Base-by-base conservation (phyloP, 53 echinoderm and acorn worm species). In the Hippasteria phrygiana region DNA sequence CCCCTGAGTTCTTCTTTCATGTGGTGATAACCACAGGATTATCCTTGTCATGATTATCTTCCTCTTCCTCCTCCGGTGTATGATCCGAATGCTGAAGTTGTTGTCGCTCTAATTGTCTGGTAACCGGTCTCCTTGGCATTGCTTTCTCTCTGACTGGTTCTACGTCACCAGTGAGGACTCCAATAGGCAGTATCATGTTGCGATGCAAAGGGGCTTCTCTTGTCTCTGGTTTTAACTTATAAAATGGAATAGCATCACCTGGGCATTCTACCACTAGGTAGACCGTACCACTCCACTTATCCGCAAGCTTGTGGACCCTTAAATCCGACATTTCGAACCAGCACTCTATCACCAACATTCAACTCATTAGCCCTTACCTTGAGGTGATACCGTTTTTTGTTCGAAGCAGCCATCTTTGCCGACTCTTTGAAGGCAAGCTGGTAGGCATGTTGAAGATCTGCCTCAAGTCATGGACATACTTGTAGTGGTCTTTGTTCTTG, bases 151-250 rank as follows among this genome's bases (percentile, higher is more conserved):
- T n/a, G n/a, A 27, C 3, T 26, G 67, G 1, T 28, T 66, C 29
- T 1, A 6, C 34, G 22, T 66, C 67, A 28, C 67, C 67, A 3
- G 67, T 66, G 34, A 66, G 67, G 14, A 66, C 67, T 32, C 67
- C 67, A 66, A 66, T 32, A 4, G 67, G 29, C n/a, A n/a, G n/a
- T n/a, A n/a, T n/a, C n/a, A n/a, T n/a, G n/a, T n/a, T n/a, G n/a
- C n/a, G n/a, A n/a, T 66, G 67, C 5, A 66, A n/a, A n/a, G n/a
- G n/a, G n/a, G n/a, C 55, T n/a, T 54, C n/a, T 54, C 65, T 27
- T 20, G 1, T 89, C 79, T 87, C 87, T 33, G 74, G 88, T 63
- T 75, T n/a, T 38, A 88, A 41, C 0, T n/a, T 37, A 42, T 88
- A 88, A 32, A 88, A 77, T 37, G 88, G 88, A 27, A 88, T 33